Conservation (phyloP, 2,797 vertebrate species). For the Clarias pachynema region DNA sequence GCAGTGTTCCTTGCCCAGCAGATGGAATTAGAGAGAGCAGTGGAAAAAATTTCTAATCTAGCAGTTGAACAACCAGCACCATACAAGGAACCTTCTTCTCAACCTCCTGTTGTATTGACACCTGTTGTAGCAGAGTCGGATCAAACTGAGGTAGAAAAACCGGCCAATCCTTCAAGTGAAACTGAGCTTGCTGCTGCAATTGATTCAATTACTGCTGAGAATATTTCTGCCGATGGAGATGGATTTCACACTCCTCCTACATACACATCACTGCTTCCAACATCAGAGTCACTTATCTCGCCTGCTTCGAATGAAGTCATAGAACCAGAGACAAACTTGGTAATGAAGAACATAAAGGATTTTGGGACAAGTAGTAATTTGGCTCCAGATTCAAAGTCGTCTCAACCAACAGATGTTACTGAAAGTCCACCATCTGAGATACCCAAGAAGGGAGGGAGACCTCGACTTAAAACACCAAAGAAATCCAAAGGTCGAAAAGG, state of each 20-base stretch:
- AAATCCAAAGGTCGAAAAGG: conserved; percentile 82
- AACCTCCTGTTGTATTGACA: conserved; percentile 67
- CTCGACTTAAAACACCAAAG: conserved; percentile 80
- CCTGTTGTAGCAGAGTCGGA: conserved; percentile 69
- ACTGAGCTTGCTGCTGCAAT: conserved; percentile 97
- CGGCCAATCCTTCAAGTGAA: conserved; percentile 90
- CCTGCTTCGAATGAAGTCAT: conserved; percentile 78
- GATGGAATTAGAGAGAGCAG: conserved; percentile 93
- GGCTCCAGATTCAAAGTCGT: conserved; percentile 71
- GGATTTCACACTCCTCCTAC: conserved; percentile 83
- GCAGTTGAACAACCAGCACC: conserved; percentile 78
- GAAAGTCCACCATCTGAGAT: conserved; percentile 67
- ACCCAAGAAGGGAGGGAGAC: conserved; percentile 82
- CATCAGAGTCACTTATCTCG: conserved; percentile 74
- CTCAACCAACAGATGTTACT: conserved; percentile 65
- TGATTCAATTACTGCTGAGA: conserved; percentile 93
- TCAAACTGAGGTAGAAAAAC: conserved; percentile 87
- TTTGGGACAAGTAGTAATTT: conserved; percentile 66
- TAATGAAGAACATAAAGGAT: conserved; percentile 79
- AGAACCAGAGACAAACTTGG: conserved; percentile 84
- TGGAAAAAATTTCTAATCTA: conserved; percentile 95
- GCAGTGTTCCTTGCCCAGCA: conserved; percentile 85
- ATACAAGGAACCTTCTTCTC: conserved; percentile 82
- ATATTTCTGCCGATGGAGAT: conserved; percentile 85
- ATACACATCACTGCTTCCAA: conserved; percentile 77